These are phyloP conservation scores for Rotaria socialis DNA, from an alignment of 2,888 invertebrate genomes.

Conservation along the genomic window DNA sequence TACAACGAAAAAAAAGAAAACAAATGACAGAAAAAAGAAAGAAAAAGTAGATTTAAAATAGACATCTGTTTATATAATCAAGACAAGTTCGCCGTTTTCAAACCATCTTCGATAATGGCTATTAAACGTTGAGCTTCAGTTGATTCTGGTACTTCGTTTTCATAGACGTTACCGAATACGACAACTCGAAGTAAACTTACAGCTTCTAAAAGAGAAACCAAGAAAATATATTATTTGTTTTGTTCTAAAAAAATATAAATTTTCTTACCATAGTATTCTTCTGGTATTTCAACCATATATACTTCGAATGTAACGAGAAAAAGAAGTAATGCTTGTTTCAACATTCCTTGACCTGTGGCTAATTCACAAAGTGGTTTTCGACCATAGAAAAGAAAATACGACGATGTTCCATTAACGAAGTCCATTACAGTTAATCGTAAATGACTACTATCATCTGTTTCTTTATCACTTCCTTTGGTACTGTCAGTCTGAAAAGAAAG, in stretches of 20 bases:
- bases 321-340: slow-evolving; percentile 15
- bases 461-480: neutral
- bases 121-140: neutral
- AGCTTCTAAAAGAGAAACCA: neutral
- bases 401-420: slow-evolving; percentile 34
- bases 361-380: slow-evolving; percentile 37
- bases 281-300: slow-evolving; percentile 25
- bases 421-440: slow-evolving; percentile 33
- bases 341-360: slow-evolving; percentile 32
- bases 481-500: neutral
- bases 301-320: slow-evolving; percentile 34
- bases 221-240: neutral
- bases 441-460: slow-evolving; percentile 24
- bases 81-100: neutral
- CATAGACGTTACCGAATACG: slow-evolving; percentile 9
- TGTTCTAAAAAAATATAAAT: no score
- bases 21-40: neutral
- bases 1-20: neutral
- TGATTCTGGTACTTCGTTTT: slow-evolving; percentile 33
- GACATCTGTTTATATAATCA: neutral
- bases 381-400: slow-evolving; percentile 32
- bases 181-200: slow-evolving; percentile 19
- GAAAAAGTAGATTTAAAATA: neutral
- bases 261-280: slow-evolving; percentile 12
- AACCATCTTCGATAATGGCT: neutral